A percentile compares a stretch with the other conserved stretches of the same genome.
Evolutionary conservation across 2,888 invertebrate genomes (phyloP).

Genomic region (Petrophora chlorosata): DNA sequence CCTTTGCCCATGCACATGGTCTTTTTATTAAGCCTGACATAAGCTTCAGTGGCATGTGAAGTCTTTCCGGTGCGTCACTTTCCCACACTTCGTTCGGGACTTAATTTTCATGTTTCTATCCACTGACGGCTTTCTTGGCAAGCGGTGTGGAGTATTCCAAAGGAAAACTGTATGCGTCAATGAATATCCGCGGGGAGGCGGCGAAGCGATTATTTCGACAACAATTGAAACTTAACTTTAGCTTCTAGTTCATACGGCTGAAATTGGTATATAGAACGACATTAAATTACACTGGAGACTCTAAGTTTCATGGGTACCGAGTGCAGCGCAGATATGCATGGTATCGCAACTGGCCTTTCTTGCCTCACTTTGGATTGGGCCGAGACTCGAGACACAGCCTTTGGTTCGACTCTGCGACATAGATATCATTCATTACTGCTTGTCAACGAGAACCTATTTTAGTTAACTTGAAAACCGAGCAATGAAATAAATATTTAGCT

Average conservation of each 20-base stretch:
- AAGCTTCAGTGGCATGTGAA: slow-evolving; percentile 27
- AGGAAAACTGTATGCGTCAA: too few species aligned
- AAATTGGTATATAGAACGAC: too few species aligned
- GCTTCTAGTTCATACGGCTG: too few species aligned
- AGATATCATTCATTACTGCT: slow-evolving; percentile 8
- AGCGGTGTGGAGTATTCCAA: not conserved
- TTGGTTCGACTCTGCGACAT: not conserved
- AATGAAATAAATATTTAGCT: not conserved
- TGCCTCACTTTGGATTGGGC: slow-evolving; percentile 4
- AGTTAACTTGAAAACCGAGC: not conserved
- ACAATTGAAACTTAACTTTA: too few species aligned
- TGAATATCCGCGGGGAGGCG: too few species aligned
- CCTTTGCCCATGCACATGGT: slow-evolving; percentile 3
- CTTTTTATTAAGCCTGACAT: too few species aligned
- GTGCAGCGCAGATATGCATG: slow-evolving; percentile 39
- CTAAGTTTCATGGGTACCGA: too few species aligned
- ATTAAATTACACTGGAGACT: too few species aligned
- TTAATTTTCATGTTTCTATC: slow-evolving; percentile 15
- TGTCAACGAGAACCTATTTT: not conserved
- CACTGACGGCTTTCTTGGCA: slow-evolving; percentile 28
- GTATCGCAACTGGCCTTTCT: slow-evolving; percentile 34
- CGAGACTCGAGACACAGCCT: not conserved
- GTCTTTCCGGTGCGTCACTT: slow-evolving; percentile 39
- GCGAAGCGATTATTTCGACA: too few species aligned
- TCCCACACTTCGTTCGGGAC: slow-evolving; percentile 34